Evolutionary conservation across 2,797 vertebrate species (phyloP).

Genomic region (Champsocephalus esox): DNA sequence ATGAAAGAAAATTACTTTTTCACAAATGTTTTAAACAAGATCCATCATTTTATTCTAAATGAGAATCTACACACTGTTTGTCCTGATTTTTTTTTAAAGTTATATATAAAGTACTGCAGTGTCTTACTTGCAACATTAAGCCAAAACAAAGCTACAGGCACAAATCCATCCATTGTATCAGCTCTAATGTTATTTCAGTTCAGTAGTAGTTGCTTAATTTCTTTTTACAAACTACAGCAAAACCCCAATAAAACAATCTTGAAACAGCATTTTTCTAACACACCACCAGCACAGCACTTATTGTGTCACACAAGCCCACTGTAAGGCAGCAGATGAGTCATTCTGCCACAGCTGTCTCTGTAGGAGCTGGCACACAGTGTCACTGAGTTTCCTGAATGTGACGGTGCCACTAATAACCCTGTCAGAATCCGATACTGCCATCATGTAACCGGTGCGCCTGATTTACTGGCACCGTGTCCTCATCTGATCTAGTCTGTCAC

Average conservation of each 20-base stretch:
- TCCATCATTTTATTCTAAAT: background rate
- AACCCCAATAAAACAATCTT: background rate
- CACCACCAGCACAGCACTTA: too few relatives aligned
- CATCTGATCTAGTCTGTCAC: slow-evolving; percentile 14
- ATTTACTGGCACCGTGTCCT: slow-evolving; percentile 30
- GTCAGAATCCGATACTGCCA: background rate
- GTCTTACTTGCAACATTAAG: background rate
- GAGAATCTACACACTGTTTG: too few relatives aligned
- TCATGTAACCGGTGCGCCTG: background rate
- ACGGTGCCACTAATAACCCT: slow-evolving; percentile 17
- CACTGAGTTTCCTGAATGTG: slow-evolving; percentile 34
- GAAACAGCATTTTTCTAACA: background rate
- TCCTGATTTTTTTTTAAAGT: too few relatives aligned
- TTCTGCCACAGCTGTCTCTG: slow-evolving; percentile 9
- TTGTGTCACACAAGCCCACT: slow-evolving; percentile 1
- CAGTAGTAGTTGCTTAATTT: background rate
- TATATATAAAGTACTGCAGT: background rate
- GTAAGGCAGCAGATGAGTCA: slow-evolving; percentile 52
- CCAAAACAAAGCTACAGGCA: background rate
- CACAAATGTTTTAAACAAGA: too few relatives aligned
- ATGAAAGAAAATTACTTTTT: background rate
- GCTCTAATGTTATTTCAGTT: background rate
- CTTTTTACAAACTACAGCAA: background rate
- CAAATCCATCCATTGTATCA: background rate
- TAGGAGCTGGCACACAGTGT: slow-evolving; percentile 8